Base-by-base conservation (phyloP, 1,140 invertebrate species). In the Drosophila lowei region DNA sequence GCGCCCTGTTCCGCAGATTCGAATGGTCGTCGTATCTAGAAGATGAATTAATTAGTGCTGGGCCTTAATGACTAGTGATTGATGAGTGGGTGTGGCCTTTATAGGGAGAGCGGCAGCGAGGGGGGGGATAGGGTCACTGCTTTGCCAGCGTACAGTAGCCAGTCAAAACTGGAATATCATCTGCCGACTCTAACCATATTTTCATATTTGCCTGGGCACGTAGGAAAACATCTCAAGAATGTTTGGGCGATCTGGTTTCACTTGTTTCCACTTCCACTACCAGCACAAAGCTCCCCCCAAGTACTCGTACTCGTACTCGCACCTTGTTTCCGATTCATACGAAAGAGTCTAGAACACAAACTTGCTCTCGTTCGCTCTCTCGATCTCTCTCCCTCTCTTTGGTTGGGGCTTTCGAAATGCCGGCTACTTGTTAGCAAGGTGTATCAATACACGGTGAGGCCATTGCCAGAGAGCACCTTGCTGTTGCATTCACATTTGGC, bases 241-340 rank as follows among this genome's bases (percentile, higher is more conserved):
- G 89, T 79, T 90, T 90, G 89, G 89, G 89, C 89, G 89, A 90
- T 86, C 89, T 88, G 88, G 89, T 90, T 90, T 90, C 85, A 89
- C 86, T 89, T 89, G 85, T 89, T 89, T 78, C 34, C 34, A 38
- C 34, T 38, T 25, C 23, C 23, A 38, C 34, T 11, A 13, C 11
- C 34, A 38, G 34, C 34, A 4, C 34, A 38, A 38, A 38, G 34
- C 34, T 38, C 11, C 34, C 34, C 34, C 34, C 34, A 38, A 38
- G 34, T 38, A 38, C 11, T 38, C 34, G 34, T 11, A 34, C 9
- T 62, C 71, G 68, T 57, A 74, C 72, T 68, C 66, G 73, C 79
- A 84, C 77, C 60, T 78, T 84, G 70, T 65, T 84, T 79, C 9
- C 70, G 72, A 83, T 78, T 83, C 79, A 81, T 68, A 66, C 77